Conservation (phyloP, 2,888 invertebrate species). For the Mimumesa dahlbomi region DNA sequence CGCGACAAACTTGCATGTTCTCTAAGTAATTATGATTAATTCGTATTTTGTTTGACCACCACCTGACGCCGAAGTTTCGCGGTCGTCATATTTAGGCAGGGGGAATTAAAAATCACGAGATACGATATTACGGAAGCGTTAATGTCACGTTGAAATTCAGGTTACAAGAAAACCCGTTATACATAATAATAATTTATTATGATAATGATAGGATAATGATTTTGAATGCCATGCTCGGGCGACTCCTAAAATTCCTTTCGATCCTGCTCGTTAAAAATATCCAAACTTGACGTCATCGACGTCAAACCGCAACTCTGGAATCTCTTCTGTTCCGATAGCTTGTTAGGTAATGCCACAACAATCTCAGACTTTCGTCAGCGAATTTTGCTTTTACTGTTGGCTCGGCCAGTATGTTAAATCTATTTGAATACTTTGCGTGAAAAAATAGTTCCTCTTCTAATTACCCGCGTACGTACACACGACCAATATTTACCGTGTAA, state of each 20-base stretch:
- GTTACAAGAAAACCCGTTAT: no score
- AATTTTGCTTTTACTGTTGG: no score
- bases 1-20: constrained; percentile 47
- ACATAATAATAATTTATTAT: no score
- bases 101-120: no score
- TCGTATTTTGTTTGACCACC: constrained; percentile 12
- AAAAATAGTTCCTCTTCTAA: no score
- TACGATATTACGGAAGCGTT: not conserved
- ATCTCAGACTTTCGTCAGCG: not conserved
- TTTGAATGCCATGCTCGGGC: not conserved
- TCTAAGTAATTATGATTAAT: constrained; percentile 30
- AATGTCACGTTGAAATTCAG: not conserved
- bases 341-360: constrained; percentile 18
- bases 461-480: no score
- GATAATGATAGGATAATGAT: not conserved
- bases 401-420: no score
- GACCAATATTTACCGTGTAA: no score
- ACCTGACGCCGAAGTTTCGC: not conserved
- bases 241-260: not conserved
- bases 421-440: no score
- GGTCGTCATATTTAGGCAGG: no score
- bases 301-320: constrained; percentile 4
- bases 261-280: constrained; percentile 33
- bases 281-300: constrained; percentile 33
- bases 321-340: constrained; percentile 25